A percentile compares a stretch with the other conserved stretches of the same genome.
Evolutionary conservation across 2,113 vertebrate species (phyloP).

Genomic region (Apodemus sylvaticus): DNA sequence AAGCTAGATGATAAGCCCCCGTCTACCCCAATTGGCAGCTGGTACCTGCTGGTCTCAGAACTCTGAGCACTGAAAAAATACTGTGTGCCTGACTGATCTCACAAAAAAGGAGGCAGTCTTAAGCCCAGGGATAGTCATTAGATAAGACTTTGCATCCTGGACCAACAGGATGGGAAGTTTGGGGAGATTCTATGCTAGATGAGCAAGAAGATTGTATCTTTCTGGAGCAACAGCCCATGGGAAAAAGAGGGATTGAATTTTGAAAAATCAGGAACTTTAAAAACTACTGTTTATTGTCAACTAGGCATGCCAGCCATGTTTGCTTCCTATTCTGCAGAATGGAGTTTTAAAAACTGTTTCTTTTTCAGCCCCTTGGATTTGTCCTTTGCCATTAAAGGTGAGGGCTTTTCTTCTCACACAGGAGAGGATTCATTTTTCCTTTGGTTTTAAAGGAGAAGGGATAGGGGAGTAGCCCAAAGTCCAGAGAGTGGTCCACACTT

Average conservation of each 20-base stretch:
- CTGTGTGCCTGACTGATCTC: not conserved
- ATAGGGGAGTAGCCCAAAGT: not conserved
- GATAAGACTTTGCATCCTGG: not conserved
- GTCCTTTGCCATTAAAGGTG: not conserved
- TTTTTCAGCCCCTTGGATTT: not conserved
- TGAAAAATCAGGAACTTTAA: not conserved
- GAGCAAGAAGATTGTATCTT: not conserved
- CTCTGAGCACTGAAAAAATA: not conserved
- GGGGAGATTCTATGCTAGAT: no score
- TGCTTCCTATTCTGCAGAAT: not conserved
- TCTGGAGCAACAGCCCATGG: not conserved
- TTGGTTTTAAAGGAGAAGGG: not conserved
- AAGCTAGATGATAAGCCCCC: not conserved
- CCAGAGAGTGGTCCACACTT: not conserved
- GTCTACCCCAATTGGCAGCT: not conserved
- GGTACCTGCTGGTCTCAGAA: not conserved
- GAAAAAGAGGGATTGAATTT: not conserved
- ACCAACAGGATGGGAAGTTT: no score
- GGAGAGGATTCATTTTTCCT: not conserved
- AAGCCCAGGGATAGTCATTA: not conserved
- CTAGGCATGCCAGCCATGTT: not conserved
- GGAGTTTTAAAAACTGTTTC: not conserved
- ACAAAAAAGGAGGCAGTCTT: not conserved
- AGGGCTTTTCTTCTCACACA: not conserved
- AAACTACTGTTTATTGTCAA: not conserved